A percentile compares a stretch with the other conserved stretches of the same genome.
Evolutionary conservation across 1,140 invertebrate species (phyloP).

Genomic region (Ylistrum balloti): DNA sequence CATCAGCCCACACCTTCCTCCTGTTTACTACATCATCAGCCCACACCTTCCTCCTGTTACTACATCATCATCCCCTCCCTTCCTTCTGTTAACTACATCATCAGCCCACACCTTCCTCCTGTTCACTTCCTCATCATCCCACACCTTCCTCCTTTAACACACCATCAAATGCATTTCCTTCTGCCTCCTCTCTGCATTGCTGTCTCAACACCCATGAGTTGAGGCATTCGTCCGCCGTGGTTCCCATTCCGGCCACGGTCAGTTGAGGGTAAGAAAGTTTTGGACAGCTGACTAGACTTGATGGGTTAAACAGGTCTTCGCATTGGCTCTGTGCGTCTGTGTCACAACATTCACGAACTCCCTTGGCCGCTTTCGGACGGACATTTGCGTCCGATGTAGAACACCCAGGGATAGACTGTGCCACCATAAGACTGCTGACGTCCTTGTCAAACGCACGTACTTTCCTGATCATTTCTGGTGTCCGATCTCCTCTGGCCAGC

Average conservation of each 20-base stretch:
- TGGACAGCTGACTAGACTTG: background rate
- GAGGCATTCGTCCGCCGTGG: background rate
- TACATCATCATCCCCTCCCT: background rate
- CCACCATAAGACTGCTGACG: background rate
- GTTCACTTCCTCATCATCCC: background rate
- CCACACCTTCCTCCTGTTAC: background rate
- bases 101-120: too few relatives aligned
- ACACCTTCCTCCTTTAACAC: background rate
- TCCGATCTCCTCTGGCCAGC: background rate
- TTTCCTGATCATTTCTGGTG: background rate
- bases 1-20: too few relatives aligned
- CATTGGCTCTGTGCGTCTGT: background rate
- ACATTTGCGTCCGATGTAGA: background rate
- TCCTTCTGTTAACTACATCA: too few relatives aligned
- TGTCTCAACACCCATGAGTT: background rate
- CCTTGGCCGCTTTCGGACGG: conserved; percentile 7
- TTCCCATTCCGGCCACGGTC: background rate
- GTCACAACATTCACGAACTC: background rate
- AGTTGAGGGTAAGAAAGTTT: background rate
- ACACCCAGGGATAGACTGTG: conserved; percentile 37
- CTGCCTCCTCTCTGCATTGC: background rate
- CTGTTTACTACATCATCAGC: too few relatives aligned
- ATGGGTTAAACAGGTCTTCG: too few relatives aligned
- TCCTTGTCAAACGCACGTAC: background rate
- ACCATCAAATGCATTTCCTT: too few relatives aligned